Percentiles rank a stretch among this genome's conserved stretches.
phyloP scores from a whole-genome alignment of 2,113 vertebrate genomes.

The Phyllostomus hastatus region DNA sequence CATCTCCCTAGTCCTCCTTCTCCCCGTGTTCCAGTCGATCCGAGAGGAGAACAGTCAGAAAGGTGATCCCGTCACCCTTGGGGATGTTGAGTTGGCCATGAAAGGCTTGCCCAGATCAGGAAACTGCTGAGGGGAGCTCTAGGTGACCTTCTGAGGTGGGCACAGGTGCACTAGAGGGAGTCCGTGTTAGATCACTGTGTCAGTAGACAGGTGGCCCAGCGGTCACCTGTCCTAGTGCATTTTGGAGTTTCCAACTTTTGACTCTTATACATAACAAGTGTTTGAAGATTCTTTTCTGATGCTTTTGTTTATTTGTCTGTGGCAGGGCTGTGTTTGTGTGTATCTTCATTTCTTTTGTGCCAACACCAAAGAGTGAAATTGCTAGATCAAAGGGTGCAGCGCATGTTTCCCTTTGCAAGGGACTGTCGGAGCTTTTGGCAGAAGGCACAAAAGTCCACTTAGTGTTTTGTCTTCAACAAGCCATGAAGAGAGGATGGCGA shows the following conservation, averaged over 20 bases:
- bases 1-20: accelerated
- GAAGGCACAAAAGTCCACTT: not conserved
- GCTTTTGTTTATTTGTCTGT: not conserved
- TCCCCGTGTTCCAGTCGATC: accelerated
- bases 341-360: not conserved
- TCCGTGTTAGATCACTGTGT: accelerated
- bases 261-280: accelerated
- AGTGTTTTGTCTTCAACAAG: not conserved
- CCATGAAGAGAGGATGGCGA: not conserved
- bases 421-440: not conserved
- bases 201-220: not conserved
- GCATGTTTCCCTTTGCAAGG: no score
- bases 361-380: no score
- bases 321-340: not conserved
- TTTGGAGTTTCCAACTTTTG: not conserved
- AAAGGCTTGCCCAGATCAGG: not conserved
- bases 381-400: no score
- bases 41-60: not conserved
- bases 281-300: not conserved
- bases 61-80: not conserved
- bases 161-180: accelerated
- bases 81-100: accelerated
- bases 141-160: not conserved
- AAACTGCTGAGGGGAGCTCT: not conserved
- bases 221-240: no score